Evolutionary conservation across 2,113 vertebrate species (phyloP).

Genomic region (Phalacrocorax carbo): DNA sequence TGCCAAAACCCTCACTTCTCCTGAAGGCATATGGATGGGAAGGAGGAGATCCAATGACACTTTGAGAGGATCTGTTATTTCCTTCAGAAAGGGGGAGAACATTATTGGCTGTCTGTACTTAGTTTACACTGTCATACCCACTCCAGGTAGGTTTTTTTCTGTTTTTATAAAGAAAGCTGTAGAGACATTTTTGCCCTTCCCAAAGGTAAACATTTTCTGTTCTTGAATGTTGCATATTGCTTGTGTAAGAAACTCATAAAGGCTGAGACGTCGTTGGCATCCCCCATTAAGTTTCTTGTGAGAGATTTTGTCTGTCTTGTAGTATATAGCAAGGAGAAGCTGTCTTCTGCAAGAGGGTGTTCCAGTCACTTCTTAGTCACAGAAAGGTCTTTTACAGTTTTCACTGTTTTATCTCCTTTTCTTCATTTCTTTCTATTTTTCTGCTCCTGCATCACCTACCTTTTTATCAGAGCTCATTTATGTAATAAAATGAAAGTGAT

Average conservation of each 20-base stretch:
- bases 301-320: background rate
- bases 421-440: background rate
- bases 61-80: background rate
- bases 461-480: background rate
- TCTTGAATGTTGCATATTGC: background rate
- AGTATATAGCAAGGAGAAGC: background rate
- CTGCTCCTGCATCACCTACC: background rate
- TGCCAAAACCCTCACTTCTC: background rate
- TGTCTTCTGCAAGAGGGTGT: background rate
- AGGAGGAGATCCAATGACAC: background rate
- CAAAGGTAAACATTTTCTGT: constrained; percentile 13
- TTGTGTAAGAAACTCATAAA: background rate
- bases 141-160: fast-evolving
- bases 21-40: background rate
- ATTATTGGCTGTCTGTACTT: background rate
- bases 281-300: background rate
- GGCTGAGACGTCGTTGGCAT: background rate
- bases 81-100: background rate
- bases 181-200: background rate
- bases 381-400: background rate
- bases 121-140: background rate
- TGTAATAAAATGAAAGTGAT: background rate
- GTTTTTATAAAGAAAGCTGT: background rate
- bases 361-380: background rate
- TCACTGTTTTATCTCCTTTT: background rate